Conservation (phyloP, 2,888 invertebrate species). For the Platerodrilus igneus region DNA sequence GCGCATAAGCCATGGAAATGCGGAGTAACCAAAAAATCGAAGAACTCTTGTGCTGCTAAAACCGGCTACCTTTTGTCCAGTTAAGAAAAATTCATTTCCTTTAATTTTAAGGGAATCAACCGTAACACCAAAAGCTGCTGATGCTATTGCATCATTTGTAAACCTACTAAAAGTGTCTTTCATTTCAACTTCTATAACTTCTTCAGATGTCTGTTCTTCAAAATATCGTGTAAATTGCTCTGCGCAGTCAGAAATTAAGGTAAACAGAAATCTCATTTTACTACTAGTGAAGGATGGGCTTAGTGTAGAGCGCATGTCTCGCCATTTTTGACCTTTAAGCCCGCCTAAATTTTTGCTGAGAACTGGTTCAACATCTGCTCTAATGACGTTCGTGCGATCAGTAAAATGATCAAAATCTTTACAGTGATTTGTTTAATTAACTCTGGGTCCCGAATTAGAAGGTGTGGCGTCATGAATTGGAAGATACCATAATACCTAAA, state of each 20-base stretch:
- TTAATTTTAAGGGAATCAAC: constrained; percentile 53
- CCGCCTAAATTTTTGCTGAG: too few relatives aligned
- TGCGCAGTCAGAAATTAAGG: constrained; percentile 33
- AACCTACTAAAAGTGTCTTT: constrained; percentile 52
- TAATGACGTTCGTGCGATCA: too few relatives aligned
- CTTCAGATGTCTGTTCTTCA: constrained; percentile 23
- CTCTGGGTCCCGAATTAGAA: too few relatives aligned
- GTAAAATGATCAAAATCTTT: too few relatives aligned
- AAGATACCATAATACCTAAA: too few relatives aligned
- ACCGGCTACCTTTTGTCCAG: constrained; percentile 33
- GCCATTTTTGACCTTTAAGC: constrained; percentile 35
- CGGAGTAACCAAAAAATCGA: constrained; percentile 4
- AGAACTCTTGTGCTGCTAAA: constrained; percentile 3
- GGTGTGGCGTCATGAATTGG: too few relatives aligned
- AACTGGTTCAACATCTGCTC: too few relatives aligned
- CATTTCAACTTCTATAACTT: constrained; percentile 41
- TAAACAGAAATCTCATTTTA: constrained; percentile 38
- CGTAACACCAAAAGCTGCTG: constrained; percentile 54
- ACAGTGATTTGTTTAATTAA: too few relatives aligned
- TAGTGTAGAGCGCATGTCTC: constrained; percentile 38
- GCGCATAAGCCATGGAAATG: constrained; percentile 11
- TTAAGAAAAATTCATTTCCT: constrained; percentile 53
- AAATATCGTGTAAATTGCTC: constrained; percentile 26
- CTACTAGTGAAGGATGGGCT: constrained; percentile 40
- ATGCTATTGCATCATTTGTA: constrained; percentile 58